A percentile compares a stretch with the other conserved stretches of the same genome.
These are phyloP conservation scores for Caenorhabditis macrosperma DNA, from an alignment of 2,888 invertebrate species.

Conservation along the genomic window DNA sequence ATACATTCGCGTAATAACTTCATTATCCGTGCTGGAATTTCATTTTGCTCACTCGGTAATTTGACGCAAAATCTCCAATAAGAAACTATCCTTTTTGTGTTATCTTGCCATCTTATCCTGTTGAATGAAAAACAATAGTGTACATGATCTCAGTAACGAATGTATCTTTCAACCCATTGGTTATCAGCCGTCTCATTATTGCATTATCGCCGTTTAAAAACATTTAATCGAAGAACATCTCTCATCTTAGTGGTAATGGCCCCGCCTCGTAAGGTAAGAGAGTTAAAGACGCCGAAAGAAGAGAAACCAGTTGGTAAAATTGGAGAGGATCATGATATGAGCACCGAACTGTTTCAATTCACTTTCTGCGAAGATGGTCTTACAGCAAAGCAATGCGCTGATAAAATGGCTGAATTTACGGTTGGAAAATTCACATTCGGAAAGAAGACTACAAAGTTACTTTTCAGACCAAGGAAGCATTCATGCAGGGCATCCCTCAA, in stretches of 20 bases:
- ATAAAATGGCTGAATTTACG: constrained; percentile 23
- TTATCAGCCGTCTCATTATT: no score
- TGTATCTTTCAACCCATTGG: no score
- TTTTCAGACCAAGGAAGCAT: constrained; percentile 39
- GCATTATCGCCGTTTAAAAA: no score
- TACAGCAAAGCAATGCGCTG: constrained; percentile 27
- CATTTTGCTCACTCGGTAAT: constrained; percentile 33
- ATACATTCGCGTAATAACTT: constrained; percentile 22
- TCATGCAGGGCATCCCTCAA: neutral
- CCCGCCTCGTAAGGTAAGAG: neutral
- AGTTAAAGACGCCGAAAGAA: neutral
- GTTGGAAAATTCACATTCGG: neutral
- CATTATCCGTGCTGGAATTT: neutral
- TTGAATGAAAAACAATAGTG: constrained; percentile 17
- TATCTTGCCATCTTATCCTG: constrained; percentile 46
- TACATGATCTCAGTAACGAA: no score
- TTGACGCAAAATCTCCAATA: constrained; percentile 26
- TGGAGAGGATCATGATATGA: neutral
- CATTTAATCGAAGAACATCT: neutral
- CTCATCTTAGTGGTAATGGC: neutral
- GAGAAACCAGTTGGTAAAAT: neutral
- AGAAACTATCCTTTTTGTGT: constrained; percentile 22
- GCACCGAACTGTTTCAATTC: constrained; percentile 14
- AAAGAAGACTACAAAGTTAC: neutral
- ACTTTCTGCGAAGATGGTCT: constrained; percentile 24